Conservation (phyloP, 2,113 vertebrate genomes). For the Turnix velox region DNA sequence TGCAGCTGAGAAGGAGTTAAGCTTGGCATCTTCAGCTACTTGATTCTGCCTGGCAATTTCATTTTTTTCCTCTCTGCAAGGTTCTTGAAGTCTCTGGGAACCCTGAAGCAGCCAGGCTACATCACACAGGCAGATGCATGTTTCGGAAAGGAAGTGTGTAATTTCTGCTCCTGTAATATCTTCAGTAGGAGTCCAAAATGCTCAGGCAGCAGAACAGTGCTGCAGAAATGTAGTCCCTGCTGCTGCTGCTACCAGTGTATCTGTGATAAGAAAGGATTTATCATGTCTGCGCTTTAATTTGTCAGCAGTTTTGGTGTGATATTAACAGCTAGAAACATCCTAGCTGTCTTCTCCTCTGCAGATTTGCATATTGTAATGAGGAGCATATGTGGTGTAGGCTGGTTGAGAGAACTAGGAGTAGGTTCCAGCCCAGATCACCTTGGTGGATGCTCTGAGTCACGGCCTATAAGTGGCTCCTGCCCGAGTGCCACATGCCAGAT, state of each 20-base stretch:
- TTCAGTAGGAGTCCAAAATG: background rate
- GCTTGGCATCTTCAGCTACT: background rate
- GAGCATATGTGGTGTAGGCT: background rate
- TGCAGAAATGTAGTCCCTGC: background rate
- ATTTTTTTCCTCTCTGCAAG: background rate
- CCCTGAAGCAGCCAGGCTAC: background rate
- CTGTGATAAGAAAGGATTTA: background rate
- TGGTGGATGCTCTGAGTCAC: background rate
- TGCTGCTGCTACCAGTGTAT: background rate
- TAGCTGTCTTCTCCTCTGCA: background rate
- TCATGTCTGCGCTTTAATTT: background rate
- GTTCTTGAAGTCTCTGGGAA: background rate
- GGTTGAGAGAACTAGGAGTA: background rate
- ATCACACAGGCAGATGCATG: background rate
- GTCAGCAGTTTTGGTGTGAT: background rate
- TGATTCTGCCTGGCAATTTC: background rate
- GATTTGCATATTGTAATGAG: background rate
- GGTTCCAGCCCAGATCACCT: background rate
- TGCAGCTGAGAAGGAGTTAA: background rate
- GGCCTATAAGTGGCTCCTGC: background rate
- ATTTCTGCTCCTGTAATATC: background rate
- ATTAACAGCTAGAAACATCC: constrained; percentile 9
- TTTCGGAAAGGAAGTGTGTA: background rate
- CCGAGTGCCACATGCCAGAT: constrained; percentile 37
- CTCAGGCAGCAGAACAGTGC: background rate